phyloP scores from a whole-genome alignment of 2,113 vertebrate genomes.

The Chascanopsetta lugubris region DNA sequence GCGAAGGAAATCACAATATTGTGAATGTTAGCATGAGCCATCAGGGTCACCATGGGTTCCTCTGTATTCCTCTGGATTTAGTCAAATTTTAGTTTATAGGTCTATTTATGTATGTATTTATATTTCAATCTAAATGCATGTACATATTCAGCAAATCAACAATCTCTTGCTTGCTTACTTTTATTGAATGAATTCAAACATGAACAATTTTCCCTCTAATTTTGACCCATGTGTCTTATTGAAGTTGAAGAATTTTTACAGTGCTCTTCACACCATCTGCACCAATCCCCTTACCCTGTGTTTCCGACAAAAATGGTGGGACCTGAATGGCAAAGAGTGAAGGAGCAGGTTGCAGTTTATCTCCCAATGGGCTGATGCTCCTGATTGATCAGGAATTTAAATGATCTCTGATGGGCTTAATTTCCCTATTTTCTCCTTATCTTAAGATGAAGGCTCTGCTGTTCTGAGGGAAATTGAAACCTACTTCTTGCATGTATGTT shows the following conservation, averaged over 20 bases:
- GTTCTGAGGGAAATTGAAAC: too few relatives aligned
- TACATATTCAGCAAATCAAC: too few relatives aligned
- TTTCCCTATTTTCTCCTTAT: background rate
- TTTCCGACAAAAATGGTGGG: constrained; percentile 68
- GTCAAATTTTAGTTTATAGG: too few relatives aligned
- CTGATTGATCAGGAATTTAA: constrained; percentile 37
- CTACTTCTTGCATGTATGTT: background rate
- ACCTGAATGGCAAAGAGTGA: constrained; percentile 24
- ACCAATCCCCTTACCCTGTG: constrained; percentile 54
- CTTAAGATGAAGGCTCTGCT: constrained; percentile 2
- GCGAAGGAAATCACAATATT: too few relatives aligned
- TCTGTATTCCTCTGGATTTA: too few relatives aligned
- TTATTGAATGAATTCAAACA: background rate
- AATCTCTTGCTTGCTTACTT: too few relatives aligned
- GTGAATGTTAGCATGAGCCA: too few relatives aligned
- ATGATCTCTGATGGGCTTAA: constrained; percentile 10
- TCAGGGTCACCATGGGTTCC: too few relatives aligned
- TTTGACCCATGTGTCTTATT: constrained; percentile 1
- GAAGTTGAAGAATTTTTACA: constrained; percentile 62
- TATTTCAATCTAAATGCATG: too few relatives aligned
- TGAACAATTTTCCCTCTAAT: background rate
- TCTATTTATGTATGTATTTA: too few relatives aligned
- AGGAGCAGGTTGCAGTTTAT: constrained; percentile 44
- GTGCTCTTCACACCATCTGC: constrained; percentile 54
- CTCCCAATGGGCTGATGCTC: constrained; percentile 31